Evolutionary conservation across 2,888 invertebrate genomes (phyloP), one percentile per base, ranked within the genome.

Genomic region (Sturmia bella): DNA sequence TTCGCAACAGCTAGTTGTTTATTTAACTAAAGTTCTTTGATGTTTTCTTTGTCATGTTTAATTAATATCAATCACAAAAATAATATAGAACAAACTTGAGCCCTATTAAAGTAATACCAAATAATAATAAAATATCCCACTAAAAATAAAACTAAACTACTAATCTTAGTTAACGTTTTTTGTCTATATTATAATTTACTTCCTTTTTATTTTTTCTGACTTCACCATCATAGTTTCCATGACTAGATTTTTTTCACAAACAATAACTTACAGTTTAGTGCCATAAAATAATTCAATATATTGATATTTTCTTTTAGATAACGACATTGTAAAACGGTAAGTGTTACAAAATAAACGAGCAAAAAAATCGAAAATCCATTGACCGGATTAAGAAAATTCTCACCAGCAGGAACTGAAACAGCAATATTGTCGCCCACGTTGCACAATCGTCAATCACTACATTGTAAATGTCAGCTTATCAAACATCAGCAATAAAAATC

Each of bases 361-460:
- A 59, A 7, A 63, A 39, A 27, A 11, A 70, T 54, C 21, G 52
- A 24, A 48, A 9, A 32, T 4, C 13, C 1, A 59, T 68, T n/a
- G 15, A n/a, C 17, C 32, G 11, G 43, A 48, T 50, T 41, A 37
- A 52, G 54, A 73, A 48, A 37, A 24, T 12, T 76, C 39, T 63
- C 37, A 61, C 5, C 21, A 45, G 12, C 13, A 32, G 17, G 13
- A n/a, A 39, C n/a, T 37, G 3, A 27, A 50, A 1, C 9, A 15
- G 15, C 4, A 27, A 19, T 1, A 45, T 73, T 84, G 84, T 85
- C 86, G 79, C 86, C 83, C 84, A 84, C 84, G 84, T 84, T 83
- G 83, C 64, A 75, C 39, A 80, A 79, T 77, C 83, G 82, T 84
- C 83, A 82, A 85, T 85, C 85, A 84, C 64, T 52, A 61, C 12